Base-by-base conservation (phyloP, 2,888 invertebrate species). In the Xestia sexstrigata region DNA sequence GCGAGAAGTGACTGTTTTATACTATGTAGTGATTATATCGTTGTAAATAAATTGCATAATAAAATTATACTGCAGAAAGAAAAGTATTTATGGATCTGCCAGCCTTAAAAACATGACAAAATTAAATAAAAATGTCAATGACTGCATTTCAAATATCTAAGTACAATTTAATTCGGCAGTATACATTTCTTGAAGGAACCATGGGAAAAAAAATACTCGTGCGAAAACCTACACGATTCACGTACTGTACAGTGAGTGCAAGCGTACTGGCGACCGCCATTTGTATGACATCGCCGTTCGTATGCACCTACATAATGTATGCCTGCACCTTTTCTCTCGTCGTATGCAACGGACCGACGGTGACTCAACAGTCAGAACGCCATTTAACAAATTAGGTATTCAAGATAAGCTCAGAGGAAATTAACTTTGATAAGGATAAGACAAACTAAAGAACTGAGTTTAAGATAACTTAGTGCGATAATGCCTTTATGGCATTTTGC, bases 321-420 rank as follows among this genome's bases (percentile, higher is more conserved):
- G 45, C 20, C 5, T 20, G 30, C n/a, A 4, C 23, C 20, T 42
- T 23, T 20, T 35, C 23, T 15, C 23, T 73, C 13, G 5, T 42
- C 49, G 11, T 72, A 17, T 60, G 20, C 5, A 74, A 2, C 1
- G 2, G 20, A 70, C 15, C 20, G 35, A 70, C 15, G 15, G 35
- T 74, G 5, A n/a, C 26, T 58, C 13, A 8, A 23, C 17, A 17
- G 35, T 62, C 7, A 42, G 11, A 60, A 42, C 76, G 7, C 5
- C 9, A 9, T 30, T 26, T 70, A 39, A 39, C 39, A 39, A 39
- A 39, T n/a, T 6, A 39, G 35, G 23, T 45, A 70, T 55, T 13
- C 1, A 52, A 30, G 71, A 78, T 55, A 63, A 52, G 35, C 52
- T 35, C 13, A n/a, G 30, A n/a, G n/a, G n/a, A 71, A 65, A 71